Evolutionary conservation across 2,888 invertebrate species (phyloP).

Genomic region (Drosophila flavopinicola): DNA sequence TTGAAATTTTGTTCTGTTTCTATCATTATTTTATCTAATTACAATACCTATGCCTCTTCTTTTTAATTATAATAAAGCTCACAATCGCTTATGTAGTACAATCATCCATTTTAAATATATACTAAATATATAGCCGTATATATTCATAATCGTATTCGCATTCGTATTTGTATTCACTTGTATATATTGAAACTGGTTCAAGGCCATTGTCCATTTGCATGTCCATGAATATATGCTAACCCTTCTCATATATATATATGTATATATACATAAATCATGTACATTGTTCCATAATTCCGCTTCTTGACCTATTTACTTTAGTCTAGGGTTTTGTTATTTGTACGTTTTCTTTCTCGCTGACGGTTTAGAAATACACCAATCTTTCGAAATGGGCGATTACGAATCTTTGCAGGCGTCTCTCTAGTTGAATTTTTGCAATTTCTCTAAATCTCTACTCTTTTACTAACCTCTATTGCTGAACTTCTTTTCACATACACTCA

Average conservation of each 20-base stretch:
- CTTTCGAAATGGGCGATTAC: constrained; percentile 58
- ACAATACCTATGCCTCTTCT: too few relatives aligned
- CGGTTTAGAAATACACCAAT: constrained; percentile 81
- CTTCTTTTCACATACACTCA: constrained; percentile 21
- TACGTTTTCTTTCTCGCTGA: constrained; percentile 28
- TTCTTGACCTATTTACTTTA: constrained; percentile 22
- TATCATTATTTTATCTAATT: too few relatives aligned
- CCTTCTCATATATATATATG: constrained; percentile 7
- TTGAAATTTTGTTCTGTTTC: too few relatives aligned
- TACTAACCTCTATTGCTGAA: constrained; percentile 50
- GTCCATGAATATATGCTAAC: constrained; percentile 13
- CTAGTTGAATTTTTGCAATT: constrained; percentile 34
- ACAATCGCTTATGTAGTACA: background rate
- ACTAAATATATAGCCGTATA: background rate
- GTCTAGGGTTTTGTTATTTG: constrained; percentile 34
- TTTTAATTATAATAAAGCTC: background rate
- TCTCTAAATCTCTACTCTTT: constrained; percentile 25
- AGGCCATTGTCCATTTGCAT: constrained; percentile 40
- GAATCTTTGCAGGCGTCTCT: constrained; percentile 55
- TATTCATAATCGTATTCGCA: too few relatives aligned
- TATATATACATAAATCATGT: constrained; percentile 33
- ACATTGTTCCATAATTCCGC: constrained; percentile 38
- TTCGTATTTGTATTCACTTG: background rate
- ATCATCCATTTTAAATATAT: constrained; percentile 1
- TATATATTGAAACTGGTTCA: constrained; percentile 10